Percentiles rank a stretch among this genome's conserved stretches.
Conservation (phyloP, 2,113 vertebrate genomes). For the Stercorarius parasiticus region DNA sequence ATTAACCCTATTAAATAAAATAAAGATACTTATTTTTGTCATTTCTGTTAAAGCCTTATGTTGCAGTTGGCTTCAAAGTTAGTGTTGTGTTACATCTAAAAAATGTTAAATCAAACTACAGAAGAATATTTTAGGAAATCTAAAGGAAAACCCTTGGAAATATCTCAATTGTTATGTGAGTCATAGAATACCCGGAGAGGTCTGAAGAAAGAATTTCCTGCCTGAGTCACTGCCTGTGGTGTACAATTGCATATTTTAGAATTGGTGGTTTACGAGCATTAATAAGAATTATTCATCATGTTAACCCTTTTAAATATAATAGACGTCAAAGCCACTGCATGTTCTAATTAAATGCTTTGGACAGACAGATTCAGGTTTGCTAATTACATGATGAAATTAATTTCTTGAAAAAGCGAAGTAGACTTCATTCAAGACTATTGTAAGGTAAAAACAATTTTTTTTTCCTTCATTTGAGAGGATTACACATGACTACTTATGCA, state of each 20-base stretch:
- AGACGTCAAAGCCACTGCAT: not conserved
- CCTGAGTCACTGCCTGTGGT: slow-evolving; percentile 26
- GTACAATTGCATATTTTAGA: slow-evolving; percentile 13
- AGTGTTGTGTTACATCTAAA: not conserved
- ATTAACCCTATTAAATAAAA: not conserved
- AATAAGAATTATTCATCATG: not conserved
- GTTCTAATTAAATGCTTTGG: not conserved
- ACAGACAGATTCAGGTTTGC: not conserved
- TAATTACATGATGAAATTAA: not conserved
- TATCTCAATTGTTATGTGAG: slow-evolving; percentile 37
- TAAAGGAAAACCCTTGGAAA: slow-evolving; percentile 44
- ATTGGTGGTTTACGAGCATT: not conserved
- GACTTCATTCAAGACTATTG: not conserved
- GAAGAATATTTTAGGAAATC: slow-evolving; percentile 23
- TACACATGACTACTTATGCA: not conserved
- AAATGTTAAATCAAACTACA: slow-evolving; percentile 2
- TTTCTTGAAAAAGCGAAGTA: not conserved
- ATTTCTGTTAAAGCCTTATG: not conserved
- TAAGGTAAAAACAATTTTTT: not conserved
- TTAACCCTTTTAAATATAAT: slow-evolving; percentile 16
- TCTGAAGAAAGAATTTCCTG: slow-evolving; percentile 55
- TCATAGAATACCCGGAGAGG: not conserved
- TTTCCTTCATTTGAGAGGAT: not conserved
- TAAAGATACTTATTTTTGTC: not conserved
- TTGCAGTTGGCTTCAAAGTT: not conserved